Evolutionary conservation across 2,797 vertebrate genomes (phyloP).

Genomic region (Takifugu rubripes): DNA sequence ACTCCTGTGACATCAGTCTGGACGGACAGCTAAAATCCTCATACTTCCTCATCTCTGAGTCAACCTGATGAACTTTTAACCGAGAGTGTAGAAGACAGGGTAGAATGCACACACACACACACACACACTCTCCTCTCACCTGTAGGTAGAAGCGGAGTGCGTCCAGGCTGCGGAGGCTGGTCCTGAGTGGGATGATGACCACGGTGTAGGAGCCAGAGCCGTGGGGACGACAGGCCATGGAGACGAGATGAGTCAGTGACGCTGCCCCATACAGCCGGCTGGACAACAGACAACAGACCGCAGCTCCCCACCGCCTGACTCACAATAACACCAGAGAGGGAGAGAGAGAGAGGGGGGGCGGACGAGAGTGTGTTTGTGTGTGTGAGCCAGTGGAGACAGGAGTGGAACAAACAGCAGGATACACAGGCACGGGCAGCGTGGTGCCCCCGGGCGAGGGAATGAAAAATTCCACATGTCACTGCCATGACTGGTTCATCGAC

Average conservation of each 20-base stretch:
- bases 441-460: constrained; percentile 60
- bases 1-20: too few relatives aligned
- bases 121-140: constrained; percentile 61
- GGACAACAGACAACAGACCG: constrained; percentile 40
- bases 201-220: constrained; percentile 73
- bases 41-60: too few relatives aligned
- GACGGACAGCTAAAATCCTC: too few relatives aligned
- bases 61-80: too few relatives aligned
- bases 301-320: constrained; percentile 31
- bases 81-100: too few relatives aligned
- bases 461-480: constrained; percentile 75
- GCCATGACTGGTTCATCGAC: constrained; percentile 62
- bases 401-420: constrained; percentile 18
- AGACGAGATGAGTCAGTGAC: constrained; percentile 33
- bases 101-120: constrained; percentile 10
- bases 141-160: constrained; percentile 78
- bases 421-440: constrained; percentile 43
- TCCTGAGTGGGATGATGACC: constrained; percentile 79
- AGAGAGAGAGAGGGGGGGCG: constrained; percentile 15
- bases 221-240: constrained; percentile 71
- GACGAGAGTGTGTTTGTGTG: constrained; percentile 2
- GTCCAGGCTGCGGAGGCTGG: constrained; percentile 73
- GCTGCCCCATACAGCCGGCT: constrained; percentile 42
- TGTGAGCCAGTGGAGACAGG: constrained; percentile 13
- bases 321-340: constrained; percentile 42